Evolutionary conservation across 2,113 vertebrate species (phyloP), one percentile per base, ranked within the genome.

Genomic region (Lepus americanus): DNA sequence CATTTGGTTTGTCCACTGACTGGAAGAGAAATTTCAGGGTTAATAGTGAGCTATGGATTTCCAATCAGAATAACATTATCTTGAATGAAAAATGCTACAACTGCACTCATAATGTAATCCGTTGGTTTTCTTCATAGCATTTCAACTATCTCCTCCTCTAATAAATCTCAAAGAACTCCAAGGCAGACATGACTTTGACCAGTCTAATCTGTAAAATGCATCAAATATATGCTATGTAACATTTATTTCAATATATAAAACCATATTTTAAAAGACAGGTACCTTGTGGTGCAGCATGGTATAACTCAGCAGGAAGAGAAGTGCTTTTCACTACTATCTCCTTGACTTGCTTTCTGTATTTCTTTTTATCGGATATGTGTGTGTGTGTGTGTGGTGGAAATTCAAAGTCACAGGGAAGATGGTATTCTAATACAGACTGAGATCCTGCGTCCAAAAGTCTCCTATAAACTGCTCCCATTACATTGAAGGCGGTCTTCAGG

Each of bases 1-100:
- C 90, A 91, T 64, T 95, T 87, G 5, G 25, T 95, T 31, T 93
- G 80, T 85, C 80, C 5, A 61, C 5, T 77, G 5, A 90, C 88
- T 89, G 13, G 80, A 95, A 94, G 16, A 16, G 86, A 36, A 36
- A 86, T 95, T 94, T 97, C 84, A 89, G 64, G 89, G 78, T 49
- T 66, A 95, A 33, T 25, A 92, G 59, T 5, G 70, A 8, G 55
- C 25, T 94, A 79, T 94, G 61, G 69, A 83, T 92, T 98, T 89
- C 74, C 44, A 81, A 81, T 89, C n/a, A 95, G 90, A 95, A 89
- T 2, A 92, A 19, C 23, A 78, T 36, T 92, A 90, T 53, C 33
- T 22, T 95, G 55, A 81, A 31, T 77, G 81, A 94, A 96, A 98
- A 97, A 96, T 39, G 83, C 5, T 73, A 72, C n/a, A 0, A 10